Conservation (phyloP, 2,113 vertebrate species). For the Dasyornis broadbenti region DNA sequence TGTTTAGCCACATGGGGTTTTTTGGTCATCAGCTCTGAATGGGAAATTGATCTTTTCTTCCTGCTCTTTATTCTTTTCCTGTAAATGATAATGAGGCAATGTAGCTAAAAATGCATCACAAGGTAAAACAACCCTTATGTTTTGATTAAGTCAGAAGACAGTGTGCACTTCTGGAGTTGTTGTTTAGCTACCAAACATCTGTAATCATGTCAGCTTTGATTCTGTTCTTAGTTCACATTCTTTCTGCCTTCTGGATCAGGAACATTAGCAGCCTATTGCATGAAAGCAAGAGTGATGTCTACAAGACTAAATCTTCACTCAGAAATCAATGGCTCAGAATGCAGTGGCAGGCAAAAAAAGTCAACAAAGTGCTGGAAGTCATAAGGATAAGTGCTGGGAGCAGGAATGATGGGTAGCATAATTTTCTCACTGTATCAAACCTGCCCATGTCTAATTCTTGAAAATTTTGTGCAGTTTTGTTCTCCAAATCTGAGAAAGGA, state of each 20-base stretch:
- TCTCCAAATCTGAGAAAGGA: neutral
- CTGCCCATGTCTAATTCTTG: neutral
- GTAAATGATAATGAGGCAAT: neutral
- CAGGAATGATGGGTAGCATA: neutral
- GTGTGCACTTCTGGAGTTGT: neutral
- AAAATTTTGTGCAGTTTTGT: neutral
- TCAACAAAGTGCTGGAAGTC: neutral
- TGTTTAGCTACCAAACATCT: neutral
- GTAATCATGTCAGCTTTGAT: neutral
- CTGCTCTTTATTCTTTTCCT: conserved; percentile 3
- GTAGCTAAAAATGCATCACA: neutral
- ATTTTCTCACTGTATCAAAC: neutral
- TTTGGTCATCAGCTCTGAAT: neutral
- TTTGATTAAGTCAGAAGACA: neutral
- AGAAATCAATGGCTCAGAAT: neutral
- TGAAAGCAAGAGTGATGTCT: neutral
- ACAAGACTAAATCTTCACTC: neutral
- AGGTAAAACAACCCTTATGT: neutral
- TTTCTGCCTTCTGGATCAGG: neutral
- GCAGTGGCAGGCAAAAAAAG: neutral
- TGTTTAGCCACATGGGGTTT: neutral
- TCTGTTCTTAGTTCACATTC: neutral
- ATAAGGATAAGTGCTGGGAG: neutral
- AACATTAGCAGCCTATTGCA: neutral
- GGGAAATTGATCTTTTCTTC: conserved; percentile 28